phyloP scores from a whole-genome alignment of 2,797 vertebrate species.

The Cichlasoma orientale region DNA sequence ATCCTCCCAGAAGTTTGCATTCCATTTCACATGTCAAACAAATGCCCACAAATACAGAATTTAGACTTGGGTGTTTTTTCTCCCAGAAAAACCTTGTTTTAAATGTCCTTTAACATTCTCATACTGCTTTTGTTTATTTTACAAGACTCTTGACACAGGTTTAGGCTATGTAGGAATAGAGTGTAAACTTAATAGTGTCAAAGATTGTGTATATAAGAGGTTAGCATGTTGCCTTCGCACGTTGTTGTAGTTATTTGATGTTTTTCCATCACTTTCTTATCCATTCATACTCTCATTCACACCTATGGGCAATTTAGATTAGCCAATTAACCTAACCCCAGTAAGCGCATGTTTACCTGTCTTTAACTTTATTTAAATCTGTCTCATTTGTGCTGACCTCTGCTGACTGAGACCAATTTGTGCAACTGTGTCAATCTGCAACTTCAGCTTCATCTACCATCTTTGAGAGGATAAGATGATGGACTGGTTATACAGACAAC shows the following conservation, averaged over 20 bases:
- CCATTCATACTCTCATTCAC: too few species aligned
- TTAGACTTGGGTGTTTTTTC: background rate
- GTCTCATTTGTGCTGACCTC: constrained; percentile 71
- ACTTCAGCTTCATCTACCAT: constrained; percentile 3
- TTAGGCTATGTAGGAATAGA: background rate
- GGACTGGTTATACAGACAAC: constrained; percentile 14
- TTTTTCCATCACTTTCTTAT: background rate
- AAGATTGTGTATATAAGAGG: background rate
- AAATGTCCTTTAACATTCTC: background rate
- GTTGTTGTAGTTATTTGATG: background rate
- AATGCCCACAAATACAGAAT: background rate
- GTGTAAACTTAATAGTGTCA: background rate
- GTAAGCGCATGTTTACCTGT: too few species aligned
- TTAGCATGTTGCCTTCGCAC: background rate
- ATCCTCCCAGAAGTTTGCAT: constrained; percentile 48
- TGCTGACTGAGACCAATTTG: constrained; percentile 68
- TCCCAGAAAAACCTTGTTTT: background rate
- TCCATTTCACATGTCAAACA: constrained; percentile 54
- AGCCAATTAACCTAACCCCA: too few species aligned
- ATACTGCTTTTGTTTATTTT: background rate
- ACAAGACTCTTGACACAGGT: background rate
- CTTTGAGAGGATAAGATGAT: constrained; percentile 17
- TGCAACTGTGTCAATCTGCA: constrained; percentile 44
- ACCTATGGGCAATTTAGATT: too few species aligned
- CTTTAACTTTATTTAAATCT: constrained; percentile 24